Percentiles rank a stretch among this genome's conserved stretches.
Evolutionary conservation across 2,113 vertebrate genomes (phyloP).

Genomic region (Sardina pilchardus): DNA sequence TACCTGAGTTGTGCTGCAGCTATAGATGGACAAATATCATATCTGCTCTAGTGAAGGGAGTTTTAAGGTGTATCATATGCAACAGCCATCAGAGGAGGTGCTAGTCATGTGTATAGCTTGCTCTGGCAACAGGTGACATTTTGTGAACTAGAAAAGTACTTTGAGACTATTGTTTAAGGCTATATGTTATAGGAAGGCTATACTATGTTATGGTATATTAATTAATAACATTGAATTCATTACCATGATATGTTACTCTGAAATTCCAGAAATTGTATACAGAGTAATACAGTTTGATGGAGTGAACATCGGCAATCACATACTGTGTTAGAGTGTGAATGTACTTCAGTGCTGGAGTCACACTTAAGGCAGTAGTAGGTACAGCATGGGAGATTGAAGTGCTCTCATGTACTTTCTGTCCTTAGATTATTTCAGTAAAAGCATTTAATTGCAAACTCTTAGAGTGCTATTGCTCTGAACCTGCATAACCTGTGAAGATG

Average conservation of each 20-base stretch:
- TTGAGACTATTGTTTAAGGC: too few relatives aligned
- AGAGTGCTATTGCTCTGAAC: slow-evolving; percentile 37
- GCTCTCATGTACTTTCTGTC: slow-evolving; percentile 34
- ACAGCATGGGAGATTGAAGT: slow-evolving; percentile 37
- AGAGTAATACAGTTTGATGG: too few relatives aligned
- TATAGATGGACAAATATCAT: background rate
- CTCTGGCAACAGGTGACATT: background rate
- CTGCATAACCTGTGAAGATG: slow-evolving; percentile 35
- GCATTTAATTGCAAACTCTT: slow-evolving; percentile 44
- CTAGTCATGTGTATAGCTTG: too few relatives aligned
- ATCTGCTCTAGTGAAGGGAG: background rate
- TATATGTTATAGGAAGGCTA: too few relatives aligned
- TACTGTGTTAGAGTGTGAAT: background rate
- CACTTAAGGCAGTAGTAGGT: slow-evolving; percentile 22
- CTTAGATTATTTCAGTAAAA: slow-evolving; percentile 27
- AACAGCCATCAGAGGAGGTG: background rate
- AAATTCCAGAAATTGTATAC: too few relatives aligned
- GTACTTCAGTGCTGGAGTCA: slow-evolving; percentile 24
- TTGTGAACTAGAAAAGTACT: background rate
- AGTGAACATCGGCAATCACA: background rate
- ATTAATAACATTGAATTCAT: too few relatives aligned
- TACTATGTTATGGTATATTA: too few relatives aligned
- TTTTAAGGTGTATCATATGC: background rate
- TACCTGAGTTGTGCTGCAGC: background rate
- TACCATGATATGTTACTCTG: too few relatives aligned